Base-by-base conservation (phyloP, 2,797 vertebrate species). In the Pogonophryne albipinna region DNA sequence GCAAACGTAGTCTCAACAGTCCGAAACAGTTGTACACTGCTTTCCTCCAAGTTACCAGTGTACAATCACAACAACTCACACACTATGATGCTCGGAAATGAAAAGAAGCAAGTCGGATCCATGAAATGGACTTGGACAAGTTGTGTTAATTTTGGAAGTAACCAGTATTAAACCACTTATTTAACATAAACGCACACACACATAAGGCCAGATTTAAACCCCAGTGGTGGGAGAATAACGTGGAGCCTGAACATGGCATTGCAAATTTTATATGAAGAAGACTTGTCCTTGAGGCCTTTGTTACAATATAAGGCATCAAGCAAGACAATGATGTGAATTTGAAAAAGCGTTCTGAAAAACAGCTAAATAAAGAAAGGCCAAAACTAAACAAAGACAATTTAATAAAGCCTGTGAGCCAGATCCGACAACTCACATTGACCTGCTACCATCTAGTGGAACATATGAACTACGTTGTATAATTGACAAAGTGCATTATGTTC, bases 261-360 rank as follows among this genome's bases (percentile, higher is more conserved):
- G 19, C n/a, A 71, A 62, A 74, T 79, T 67, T 86, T 78, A 87
- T 56, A 72, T 11, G 69, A 71, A 17, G 55, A 76, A 57, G 71
- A 55, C 62, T 71, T 31, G 61, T 80, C 75, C 70, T 78, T 56
- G 59, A 79, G 34, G 20, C 65, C 64, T 44, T 44, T 50, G 60
- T 76, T 61, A 6, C 57, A 71, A 76, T 80, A 82, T 78, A 80
- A 87, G 82, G 80, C 71, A 73, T 20, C 20, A 66, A 66, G 38
- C 71, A 50, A 84, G 70, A 86, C 67, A 34, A 52, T 75, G 60
- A 73, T 50, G 34, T 62, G 15, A 74, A 57, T 69, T 53, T 67
- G 78, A 86, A 51, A 51, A 84, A 52, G 75, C 62, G 76, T 80
- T 82, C 72, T 85, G 68, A 62, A 74, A 85, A 79, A 86, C 66